Percentiles rank a stretch among this genome's conserved stretches.
phyloP scores from a whole-genome alignment of 2,113 vertebrate genomes.

The Gadus macrocephalus region DNA sequence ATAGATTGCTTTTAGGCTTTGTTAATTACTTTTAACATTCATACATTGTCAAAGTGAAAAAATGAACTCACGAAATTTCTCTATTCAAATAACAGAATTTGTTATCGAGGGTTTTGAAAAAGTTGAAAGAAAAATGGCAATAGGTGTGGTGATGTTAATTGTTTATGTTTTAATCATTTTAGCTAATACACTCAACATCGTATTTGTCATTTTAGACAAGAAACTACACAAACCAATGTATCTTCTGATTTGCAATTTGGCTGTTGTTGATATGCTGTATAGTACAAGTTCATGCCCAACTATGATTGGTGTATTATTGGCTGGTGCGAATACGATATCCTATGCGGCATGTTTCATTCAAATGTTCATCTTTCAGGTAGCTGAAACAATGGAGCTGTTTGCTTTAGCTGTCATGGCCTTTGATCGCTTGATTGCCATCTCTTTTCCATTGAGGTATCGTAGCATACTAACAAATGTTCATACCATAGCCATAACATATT shows the following conservation, averaged over 20 bases:
- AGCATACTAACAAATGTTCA: constrained; percentile 32
- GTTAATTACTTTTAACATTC: too few relatives aligned
- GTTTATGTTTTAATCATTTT: constrained; percentile 22
- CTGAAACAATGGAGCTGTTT: constrained; percentile 40
- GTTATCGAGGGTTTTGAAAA: constrained; percentile 39
- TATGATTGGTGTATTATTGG: constrained; percentile 33
- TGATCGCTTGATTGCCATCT: constrained; percentile 41
- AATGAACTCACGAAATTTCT: constrained; percentile 33
- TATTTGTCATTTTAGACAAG: constrained; percentile 32
- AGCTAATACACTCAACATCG: constrained; percentile 30
- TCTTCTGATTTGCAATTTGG: constrained; percentile 48
- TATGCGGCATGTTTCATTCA: constrained; percentile 36
- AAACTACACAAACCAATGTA: constrained; percentile 52
- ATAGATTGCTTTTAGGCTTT: too few relatives aligned
- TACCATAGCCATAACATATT: constrained; percentile 6
- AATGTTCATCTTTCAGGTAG: constrained; percentile 29
- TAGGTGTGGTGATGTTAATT: constrained; percentile 32
- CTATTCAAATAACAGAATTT: constrained; percentile 32
- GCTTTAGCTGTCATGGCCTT: constrained; percentile 45
- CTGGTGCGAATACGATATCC: constrained; percentile 30
- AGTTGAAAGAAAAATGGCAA: constrained; percentile 12
- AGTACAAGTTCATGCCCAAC: constrained; percentile 32
- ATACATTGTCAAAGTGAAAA: constrained; percentile 1
- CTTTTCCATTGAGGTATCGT: constrained; percentile 36
- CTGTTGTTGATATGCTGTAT: constrained; percentile 42